phyloP scores from a whole-genome alignment of 1,140 invertebrate species.

The Lethocerus indicus region DNA sequence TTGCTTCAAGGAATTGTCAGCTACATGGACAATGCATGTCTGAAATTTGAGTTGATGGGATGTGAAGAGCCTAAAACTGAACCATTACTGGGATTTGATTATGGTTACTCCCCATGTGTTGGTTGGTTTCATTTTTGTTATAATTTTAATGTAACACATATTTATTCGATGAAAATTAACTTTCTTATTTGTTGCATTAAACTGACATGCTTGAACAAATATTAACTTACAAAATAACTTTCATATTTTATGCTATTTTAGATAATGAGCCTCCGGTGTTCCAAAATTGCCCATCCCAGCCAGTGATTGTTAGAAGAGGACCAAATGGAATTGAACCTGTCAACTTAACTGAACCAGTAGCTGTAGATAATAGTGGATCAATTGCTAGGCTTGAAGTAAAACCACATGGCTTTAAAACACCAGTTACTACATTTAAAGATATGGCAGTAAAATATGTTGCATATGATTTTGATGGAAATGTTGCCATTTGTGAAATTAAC shows the following conservation, averaged over 20 bases:
- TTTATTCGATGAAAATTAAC: neutral
- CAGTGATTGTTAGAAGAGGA: constrained; percentile 76
- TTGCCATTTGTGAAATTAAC: constrained; percentile 91
- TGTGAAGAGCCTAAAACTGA: constrained; percentile 69
- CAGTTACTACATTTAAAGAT: constrained; percentile 75
- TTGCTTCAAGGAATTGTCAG: constrained; percentile 61
- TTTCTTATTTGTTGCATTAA: neutral
- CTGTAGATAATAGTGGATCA: constrained; percentile 84
- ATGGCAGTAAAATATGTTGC: constrained; percentile 89
- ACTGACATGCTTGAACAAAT: neutral
- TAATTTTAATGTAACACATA: neutral
- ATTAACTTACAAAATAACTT: neutral
- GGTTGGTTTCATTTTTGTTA: constrained; percentile 28
- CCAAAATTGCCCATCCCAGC: constrained; percentile 86
- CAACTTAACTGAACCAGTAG: constrained; percentile 82
- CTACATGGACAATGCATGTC: constrained; percentile 89
- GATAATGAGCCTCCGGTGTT: constrained; percentile 93
- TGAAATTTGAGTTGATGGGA: constrained; percentile 92
- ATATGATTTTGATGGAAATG: constrained; percentile 92
- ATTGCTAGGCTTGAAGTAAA: constrained; percentile 83
- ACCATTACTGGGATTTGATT: constrained; percentile 79
- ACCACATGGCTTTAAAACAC: constrained; percentile 78
- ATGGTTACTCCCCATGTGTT: constrained; percentile 84
- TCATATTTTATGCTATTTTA: constrained; percentile 19
- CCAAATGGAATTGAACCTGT: constrained; percentile 71